Evolutionary conservation across 2,113 vertebrate genomes (phyloP), one percentile per base, ranked within the genome.

Genomic region (Cottus gobio): DNA sequence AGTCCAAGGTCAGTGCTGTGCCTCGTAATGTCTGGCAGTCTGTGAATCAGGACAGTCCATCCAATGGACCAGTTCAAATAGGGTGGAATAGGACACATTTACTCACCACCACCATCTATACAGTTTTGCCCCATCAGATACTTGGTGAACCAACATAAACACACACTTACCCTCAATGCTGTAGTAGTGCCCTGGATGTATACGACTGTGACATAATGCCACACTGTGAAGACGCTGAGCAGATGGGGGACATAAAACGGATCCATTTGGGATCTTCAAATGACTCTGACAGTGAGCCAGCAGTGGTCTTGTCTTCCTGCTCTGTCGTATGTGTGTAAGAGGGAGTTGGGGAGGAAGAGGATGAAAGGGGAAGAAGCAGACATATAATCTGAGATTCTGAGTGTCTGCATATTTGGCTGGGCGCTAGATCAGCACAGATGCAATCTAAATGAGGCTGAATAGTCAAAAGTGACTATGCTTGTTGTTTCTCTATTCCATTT

Each of bases 311-410:
- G 44, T 13, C 82, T 79, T 44, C 37, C 18, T 75, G 36, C 61
- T 80, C 62, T 70, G n/a, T n/a, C 34, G 28, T 68, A 13, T 68
- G 64, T 68, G 34, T 66, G 61, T 44, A 16, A 34, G 42, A 69
- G 65, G 65, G 37, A 46, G 22, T 24, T 20, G 9, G 64, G 39
- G 73, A 80, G 39, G 52, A 36, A 44, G 60, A 60, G 36, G 71
- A 84, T 84, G 74, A 84, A 84, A 84, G 57, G n/a, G 42, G 70
- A 64, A 48, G 77, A 63, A n/a, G 30, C 73, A 62, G 72, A 70
- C 54, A 18, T 39, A 79, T 82, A 71, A 86, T 90, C 68, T 74
- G 8, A 77, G 46, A 82, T 56, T 79, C 66, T 71, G 58, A 44
- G 37, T 84, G 61, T 80, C 60, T 85, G 50, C 67, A 57, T 79